Evolutionary conservation across 2,113 vertebrate species (phyloP), one percentile per base, ranked within the genome.

Genomic region (Cheirogaleus medius): DNA sequence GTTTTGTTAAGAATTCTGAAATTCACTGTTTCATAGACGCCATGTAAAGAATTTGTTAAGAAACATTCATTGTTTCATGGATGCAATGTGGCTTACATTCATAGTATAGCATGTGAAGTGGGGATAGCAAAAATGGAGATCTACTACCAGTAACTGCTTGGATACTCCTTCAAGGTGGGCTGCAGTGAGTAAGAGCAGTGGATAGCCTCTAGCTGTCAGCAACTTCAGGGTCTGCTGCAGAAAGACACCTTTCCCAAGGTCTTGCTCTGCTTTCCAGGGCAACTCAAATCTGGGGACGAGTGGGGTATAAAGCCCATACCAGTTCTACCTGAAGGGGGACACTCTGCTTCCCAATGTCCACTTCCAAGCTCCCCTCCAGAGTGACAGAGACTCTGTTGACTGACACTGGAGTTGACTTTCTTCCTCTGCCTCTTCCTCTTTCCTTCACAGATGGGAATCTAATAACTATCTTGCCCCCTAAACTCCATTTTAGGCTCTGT

Each of bases 1-100:
- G 34, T 69, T 83, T 87, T 47, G 66, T 52, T 52, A 91, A 71
- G 39, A 93, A 74, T 56, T 90, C 15, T 66, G 27, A 78, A 91
- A 74, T 68, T 34, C 13, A 84, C 80, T 49, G 4, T 14, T 64
- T 71, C 25, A 44, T 63, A 27, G 60, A 17, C 27, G 27, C 11
- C 66, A 42, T 5, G 5, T n/a, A 14, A 52, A 52, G 49, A 52
- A 52, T 83, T 87, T 39, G 66, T 52, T 52, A 91, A 71, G 39
- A 93, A 68, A 52, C 49, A 52, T 14, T 52, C 49, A 52, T 87
- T 44, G 4, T 14, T 64, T 71, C 25, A 44, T 63, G 60, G 27
- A 17, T 32, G 27, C 11, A 71, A 42, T 5, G 2, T n/a, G 15
- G 25, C 69, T 76, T 64, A 54, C 44, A 37, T 60, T 69, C 21